Conservation (phyloP, 2,888 invertebrate species). For the Augiades crinisus region DNA sequence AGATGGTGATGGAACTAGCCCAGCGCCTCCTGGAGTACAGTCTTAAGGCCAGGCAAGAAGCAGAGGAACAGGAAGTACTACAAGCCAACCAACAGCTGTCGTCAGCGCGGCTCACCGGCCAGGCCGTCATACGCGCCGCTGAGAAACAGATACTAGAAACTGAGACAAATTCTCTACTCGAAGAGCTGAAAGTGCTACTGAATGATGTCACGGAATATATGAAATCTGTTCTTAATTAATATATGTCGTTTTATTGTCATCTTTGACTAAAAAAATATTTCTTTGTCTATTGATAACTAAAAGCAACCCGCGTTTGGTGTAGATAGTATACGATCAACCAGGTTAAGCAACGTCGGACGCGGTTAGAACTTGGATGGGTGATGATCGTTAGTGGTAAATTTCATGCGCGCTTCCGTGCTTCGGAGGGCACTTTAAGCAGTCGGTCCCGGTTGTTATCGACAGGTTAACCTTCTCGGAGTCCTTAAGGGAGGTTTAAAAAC, state of each 20-base stretch:
- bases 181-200: conserved; percentile 52
- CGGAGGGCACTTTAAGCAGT: too few species aligned
- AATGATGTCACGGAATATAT: conserved; percentile 65
- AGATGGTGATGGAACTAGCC: conserved; percentile 83
- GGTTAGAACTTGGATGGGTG: too few species aligned
- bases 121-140: conserved; percentile 76
- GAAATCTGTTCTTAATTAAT: conserved; percentile 62
- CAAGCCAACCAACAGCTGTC: conserved; percentile 80
- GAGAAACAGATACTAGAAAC: conserved; percentile 72
- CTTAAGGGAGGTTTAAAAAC: too few species aligned
- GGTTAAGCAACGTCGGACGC: too few species aligned
- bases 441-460: too few species aligned
- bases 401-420: too few species aligned
- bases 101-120: conserved; percentile 80
- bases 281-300: not conserved
- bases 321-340: too few species aligned
- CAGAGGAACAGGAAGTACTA: conserved; percentile 68
- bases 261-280: not conserved
- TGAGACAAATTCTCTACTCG: conserved; percentile 53
- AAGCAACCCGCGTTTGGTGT: too few species aligned
- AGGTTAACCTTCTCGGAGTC: too few species aligned
- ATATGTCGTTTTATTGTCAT: conserved; percentile 34
- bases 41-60: conserved; percentile 72
- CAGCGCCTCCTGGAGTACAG: conserved; percentile 81
- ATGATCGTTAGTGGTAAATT: too few species aligned